phyloP scores from a whole-genome alignment of 2,888 invertebrate species.

The Beris morrisii region DNA sequence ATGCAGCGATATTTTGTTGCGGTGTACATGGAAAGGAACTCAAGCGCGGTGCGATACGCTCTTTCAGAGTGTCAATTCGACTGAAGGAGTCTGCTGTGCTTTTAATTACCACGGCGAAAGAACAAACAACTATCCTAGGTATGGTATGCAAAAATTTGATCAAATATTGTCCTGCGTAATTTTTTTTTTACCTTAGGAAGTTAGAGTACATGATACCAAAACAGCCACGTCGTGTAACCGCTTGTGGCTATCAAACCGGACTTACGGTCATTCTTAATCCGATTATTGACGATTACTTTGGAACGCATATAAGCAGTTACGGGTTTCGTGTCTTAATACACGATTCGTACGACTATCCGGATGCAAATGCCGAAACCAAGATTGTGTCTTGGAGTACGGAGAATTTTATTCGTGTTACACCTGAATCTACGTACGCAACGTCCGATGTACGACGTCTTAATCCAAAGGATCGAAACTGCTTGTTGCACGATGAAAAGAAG shows the following conservation, averaged over 20 bases:
- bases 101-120: constrained; percentile 33
- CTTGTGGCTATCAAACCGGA: constrained; percentile 70
- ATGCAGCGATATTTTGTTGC: constrained; percentile 60
- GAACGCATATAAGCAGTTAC: constrained; percentile 62
- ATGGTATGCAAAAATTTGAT: background rate
- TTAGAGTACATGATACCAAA: constrained; percentile 52
- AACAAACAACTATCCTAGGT: constrained; percentile 15
- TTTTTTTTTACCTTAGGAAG: background rate
- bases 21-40: constrained; percentile 66
- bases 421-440: constrained; percentile 66
- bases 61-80: constrained; percentile 59
- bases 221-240: constrained; percentile 64
- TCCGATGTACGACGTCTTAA: constrained; percentile 58
- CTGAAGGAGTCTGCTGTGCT: constrained; percentile 59
- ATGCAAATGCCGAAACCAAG: constrained; percentile 63
- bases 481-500: constrained; percentile 61
- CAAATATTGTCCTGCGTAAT: background rate
- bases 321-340: constrained; percentile 68
- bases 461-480: constrained; percentile 60
- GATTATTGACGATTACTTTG: constrained; percentile 64
- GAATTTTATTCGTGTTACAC: constrained; percentile 64
- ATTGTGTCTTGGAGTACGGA: constrained; percentile 62
- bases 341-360: constrained; percentile 66
- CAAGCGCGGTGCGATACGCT: constrained; percentile 61
- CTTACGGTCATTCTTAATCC: constrained; percentile 63